Base-by-base conservation (phyloP, 2,797 vertebrate genomes). In the Pagetopsis macropterus region DNA sequence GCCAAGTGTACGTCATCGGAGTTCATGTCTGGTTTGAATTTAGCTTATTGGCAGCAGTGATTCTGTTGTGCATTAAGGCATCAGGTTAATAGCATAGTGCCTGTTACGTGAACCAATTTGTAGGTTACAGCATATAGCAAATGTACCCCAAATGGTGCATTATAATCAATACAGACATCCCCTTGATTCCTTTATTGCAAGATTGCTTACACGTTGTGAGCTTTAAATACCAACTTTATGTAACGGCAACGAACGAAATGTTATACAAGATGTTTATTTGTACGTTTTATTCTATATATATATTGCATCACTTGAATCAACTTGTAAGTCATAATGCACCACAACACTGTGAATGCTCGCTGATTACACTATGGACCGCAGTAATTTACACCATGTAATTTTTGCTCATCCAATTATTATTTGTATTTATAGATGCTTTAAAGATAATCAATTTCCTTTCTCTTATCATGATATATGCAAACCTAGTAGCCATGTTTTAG, bases 71-170 rank as follows among this genome's bases (percentile, higher is more conserved):
- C 73, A 80, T 84, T 64, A 84, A 66, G 76, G 65, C 70, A 81
- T 78, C 69, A 75, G 57, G 78, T 76, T 79, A 76, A 77, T 72
- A 74, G 76, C 31, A 8, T 72, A 83, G 79, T 72, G 68, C 73
- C 84, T 82, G 31, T 80, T 77, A 85, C 67, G 64, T 59, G 16
- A 79, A 81, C 57, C 68, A 60, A 64, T 89, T 89, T 76, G 81
- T 80, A 81, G 74, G 69, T 68, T 66, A 56, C 51, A 83, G 68
- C 50, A 51, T 48, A 72, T 63, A 64, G 46, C 70, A 46, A 57
- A 73, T 67, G 55, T 16, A 87, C 71, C 78, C 46, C 2, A 40
- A 78, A 67, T 73, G 21, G 72, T 70, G 12, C 37, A 61, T 59
- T 65, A 31, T 72, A 76, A 87, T 83, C 57, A 45, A 27, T 43